These are phyloP conservation scores for Mustelus asterias DNA, from an alignment of 2,113 vertebrate genomes.

Conservation along the genomic window DNA sequence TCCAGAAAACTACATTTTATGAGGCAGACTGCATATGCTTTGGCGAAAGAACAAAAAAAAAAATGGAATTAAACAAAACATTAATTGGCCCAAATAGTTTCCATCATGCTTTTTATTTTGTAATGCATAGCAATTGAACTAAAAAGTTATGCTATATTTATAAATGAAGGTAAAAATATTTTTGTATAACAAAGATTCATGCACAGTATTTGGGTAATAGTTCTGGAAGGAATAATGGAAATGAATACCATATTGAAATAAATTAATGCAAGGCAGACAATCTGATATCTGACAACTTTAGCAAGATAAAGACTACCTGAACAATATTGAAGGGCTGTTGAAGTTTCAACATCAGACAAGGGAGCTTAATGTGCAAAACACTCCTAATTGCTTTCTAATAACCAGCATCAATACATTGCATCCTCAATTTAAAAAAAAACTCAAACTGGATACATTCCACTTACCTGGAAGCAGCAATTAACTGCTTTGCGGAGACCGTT, in stretches of 20 bases:
- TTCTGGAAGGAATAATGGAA: background rate
- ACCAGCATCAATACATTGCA: background rate
- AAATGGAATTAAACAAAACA: background rate
- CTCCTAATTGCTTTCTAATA: background rate
- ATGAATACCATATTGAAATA: background rate
- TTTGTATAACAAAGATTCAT: background rate
- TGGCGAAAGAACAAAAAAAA: background rate
- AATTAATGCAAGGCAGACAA: background rate
- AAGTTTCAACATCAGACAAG: background rate
- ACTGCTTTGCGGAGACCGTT: slow-evolving; percentile 28
- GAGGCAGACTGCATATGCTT: background rate
- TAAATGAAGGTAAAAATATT: background rate
- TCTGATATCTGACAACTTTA: background rate
- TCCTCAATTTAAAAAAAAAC: background rate
- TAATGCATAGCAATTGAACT: background rate
- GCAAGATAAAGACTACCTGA: background rate
- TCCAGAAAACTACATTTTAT: background rate
- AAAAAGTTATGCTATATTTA: background rate
- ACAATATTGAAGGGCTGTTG: background rate
- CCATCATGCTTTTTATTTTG: background rate
- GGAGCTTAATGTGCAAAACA: background rate
- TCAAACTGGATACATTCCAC: slow-evolving; percentile 19
- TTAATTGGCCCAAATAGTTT: background rate
- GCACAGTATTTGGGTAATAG: background rate
- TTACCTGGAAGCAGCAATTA: slow-evolving; percentile 28